Percentiles rank a stretch among this genome's conserved stretches.
Evolutionary conservation across 2,113 vertebrate genomes (phyloP).

Genomic region (Ptychochromis oligacanthus): DNA sequence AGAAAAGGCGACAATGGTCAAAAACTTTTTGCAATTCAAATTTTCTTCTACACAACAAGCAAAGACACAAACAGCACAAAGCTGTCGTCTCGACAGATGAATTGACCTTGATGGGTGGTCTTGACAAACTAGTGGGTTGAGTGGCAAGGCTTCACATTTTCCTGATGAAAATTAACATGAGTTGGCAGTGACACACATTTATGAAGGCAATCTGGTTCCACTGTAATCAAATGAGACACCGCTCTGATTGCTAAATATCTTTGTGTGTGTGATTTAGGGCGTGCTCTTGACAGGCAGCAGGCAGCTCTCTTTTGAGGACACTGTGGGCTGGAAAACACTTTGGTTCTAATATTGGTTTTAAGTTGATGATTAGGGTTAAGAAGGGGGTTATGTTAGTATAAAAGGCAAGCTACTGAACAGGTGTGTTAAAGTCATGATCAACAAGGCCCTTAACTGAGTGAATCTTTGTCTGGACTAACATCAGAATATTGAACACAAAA

Average conservation of each 20-base stretch:
- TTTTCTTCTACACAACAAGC: neutral
- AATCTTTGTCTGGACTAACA: neutral
- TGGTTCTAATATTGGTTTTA: neutral
- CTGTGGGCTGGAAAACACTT: neutral
- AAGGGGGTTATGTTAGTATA: neutral
- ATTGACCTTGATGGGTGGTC: constrained; percentile 52
- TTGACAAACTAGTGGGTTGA: constrained; percentile 32
- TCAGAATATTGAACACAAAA: neutral
- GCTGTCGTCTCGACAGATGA: constrained; percentile 8
- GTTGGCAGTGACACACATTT: constrained; percentile 46
- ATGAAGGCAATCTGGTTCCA: constrained; percentile 45
- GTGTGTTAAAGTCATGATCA: neutral
- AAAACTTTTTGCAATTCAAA: neutral
- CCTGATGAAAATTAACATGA: constrained; percentile 64
- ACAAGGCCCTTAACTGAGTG: neutral
- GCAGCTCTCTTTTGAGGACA: neutral
- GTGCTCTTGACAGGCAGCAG: constrained; percentile 23
- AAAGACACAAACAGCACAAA: neutral
- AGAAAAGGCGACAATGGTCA: neutral
- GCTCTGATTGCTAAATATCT: constrained; percentile 65
- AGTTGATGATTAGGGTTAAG: neutral
- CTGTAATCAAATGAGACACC: constrained; percentile 67
- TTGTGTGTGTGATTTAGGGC: constrained; percentile 1
- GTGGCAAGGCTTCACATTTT: constrained; percentile 34
- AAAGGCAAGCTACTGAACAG: neutral